These are phyloP conservation scores for Tinamus major DNA, from an alignment of 2,797 vertebrate genomes.

Conservation along the genomic window DNA sequence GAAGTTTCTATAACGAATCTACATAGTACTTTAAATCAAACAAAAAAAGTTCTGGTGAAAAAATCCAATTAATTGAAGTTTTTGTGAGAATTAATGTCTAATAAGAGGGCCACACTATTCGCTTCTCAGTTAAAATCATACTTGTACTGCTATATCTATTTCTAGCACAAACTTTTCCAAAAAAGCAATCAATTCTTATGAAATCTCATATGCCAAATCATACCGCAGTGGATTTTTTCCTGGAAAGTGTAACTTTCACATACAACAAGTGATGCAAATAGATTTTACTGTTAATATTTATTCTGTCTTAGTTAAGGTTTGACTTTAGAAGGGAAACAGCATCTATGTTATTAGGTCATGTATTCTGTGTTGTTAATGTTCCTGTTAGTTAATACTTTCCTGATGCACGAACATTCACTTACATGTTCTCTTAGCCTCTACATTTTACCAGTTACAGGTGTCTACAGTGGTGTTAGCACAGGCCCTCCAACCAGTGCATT, in stretches of 20 bases:
- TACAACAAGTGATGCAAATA: background rate
- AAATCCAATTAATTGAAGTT: constrained; percentile 77
- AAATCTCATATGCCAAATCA: background rate
- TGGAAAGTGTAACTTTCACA: background rate
- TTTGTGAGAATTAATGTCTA: constrained; percentile 75
- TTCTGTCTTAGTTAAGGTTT: background rate
- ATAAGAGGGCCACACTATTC: constrained; percentile 7
- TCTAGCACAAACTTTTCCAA: background rate
- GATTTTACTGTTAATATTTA: background rate
- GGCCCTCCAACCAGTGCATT: background rate
- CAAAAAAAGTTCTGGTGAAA: constrained; percentile 73
- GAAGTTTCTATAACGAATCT: constrained; percentile 77
- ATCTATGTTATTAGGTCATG: too few species aligned
- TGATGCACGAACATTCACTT: background rate
- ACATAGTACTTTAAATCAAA: constrained; percentile 75
- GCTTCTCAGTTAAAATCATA: constrained; percentile 67
- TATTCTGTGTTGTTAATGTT: background rate
- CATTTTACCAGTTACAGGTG: background rate
- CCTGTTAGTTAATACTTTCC: background rate
- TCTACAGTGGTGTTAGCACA: rapidly evolving
- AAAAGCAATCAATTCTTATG: background rate
- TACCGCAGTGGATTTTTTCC: background rate
- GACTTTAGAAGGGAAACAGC: background rate
- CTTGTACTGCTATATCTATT: background rate
- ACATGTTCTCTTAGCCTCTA: rapidly evolving